Evolutionary conservation across 2,888 invertebrate genomes (phyloP), one percentile per base, ranked within the genome.

Genomic region (Metopia argyrocephala): DNA sequence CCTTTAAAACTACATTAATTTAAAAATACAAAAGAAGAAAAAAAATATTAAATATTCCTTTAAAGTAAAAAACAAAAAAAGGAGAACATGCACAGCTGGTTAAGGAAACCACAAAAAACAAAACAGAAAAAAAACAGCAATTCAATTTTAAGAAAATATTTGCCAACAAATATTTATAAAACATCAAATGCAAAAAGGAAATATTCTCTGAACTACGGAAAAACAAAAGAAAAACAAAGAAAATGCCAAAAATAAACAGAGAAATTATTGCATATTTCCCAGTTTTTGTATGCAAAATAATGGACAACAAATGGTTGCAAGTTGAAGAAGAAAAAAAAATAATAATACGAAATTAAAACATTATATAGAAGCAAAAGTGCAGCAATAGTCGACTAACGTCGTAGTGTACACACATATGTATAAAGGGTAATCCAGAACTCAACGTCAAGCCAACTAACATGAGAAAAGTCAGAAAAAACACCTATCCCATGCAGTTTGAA

Each of bases 141-240:
- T 15, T 15, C n/a, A 31, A 56, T 38, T 3, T 38, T 28, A 57
- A 46, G n/a, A 27, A 56, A 45, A 46, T 27, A 27, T 54, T 23
- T 74, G 18, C 21, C 25, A 15, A 9, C 20, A 56, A 56, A 46
- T 54, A 27, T 54, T 20, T 74, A 12, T 28, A 38, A 52, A 52
- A 45, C 12, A 52, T 50, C n/a, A 25, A 27, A 18, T 52, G 21
- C 20, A 66, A 66, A 52, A 38, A 27, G 31, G 12, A 12, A 6
- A 48, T 56, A 65, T 48, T 57, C 21, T 50, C 4, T 18, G 21
- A 66, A 31, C 3, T 7, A 38, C 9, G 1, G 38, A 38, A 38
- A 38, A 3, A 38, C 9, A 38, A 15, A 38, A 15, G 15, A 15
- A 45, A 52, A 48, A 52, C 27, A 7, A 25, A 15, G 38, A 59